These are phyloP conservation scores for Clarias gariepinus DNA, from an alignment of 2,113 vertebrate genomes.

Conservation along the genomic window DNA sequence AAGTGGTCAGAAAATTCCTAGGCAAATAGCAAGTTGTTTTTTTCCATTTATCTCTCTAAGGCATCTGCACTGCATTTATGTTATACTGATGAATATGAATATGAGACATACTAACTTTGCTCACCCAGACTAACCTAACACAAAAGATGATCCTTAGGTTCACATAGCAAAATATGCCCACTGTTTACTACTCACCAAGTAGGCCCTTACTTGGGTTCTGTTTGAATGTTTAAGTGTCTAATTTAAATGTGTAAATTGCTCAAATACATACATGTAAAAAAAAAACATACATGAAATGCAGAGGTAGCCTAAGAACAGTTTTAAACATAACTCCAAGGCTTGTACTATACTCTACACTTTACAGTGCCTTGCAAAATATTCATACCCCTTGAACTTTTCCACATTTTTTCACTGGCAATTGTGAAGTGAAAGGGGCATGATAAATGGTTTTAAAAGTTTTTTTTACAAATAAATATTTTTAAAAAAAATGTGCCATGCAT, in stretches of 20 bases:
- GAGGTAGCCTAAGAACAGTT: neutral
- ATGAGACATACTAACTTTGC: neutral
- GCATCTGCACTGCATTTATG: neutral
- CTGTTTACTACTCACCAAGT: neutral
- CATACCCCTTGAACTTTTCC: too few relatives aligned
- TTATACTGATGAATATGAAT: neutral
- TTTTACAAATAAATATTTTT: too few relatives aligned
- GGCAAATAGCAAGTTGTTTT: neutral
- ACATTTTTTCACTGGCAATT: too few relatives aligned
- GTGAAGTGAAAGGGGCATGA: too few relatives aligned
- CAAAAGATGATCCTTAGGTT: neutral
- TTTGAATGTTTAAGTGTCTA: neutral
- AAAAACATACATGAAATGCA: neutral
- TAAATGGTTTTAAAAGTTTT: too few relatives aligned
- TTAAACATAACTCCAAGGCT: neutral
- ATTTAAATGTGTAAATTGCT: neutral
- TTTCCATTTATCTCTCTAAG: neutral
- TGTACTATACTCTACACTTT: neutral
- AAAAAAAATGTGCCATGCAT: too few relatives aligned
- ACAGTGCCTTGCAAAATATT: too few relatives aligned
- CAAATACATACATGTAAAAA: too few relatives aligned
- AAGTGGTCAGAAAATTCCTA: neutral
- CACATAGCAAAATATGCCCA: neutral
- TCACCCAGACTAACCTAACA: neutral
- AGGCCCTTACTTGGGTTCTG: neutral